These are phyloP conservation scores for Eupithecia abbreviata DNA, from an alignment of 2,888 invertebrate species.

Conservation along the genomic window DNA sequence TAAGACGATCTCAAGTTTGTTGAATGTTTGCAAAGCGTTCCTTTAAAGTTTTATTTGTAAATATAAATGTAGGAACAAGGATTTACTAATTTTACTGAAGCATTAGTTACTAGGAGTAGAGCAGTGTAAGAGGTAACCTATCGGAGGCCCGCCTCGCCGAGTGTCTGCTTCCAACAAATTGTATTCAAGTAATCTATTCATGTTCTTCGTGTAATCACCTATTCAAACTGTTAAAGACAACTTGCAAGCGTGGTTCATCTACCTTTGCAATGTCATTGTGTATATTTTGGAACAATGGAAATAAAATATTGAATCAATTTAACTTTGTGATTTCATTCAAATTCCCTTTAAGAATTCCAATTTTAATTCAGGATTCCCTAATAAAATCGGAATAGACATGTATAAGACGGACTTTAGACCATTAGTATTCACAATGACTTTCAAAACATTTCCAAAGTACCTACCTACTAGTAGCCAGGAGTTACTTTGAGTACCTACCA, in stretches of 20 bases:
- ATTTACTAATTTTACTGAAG: constrained; percentile 78
- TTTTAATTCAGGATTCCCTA: neutral
- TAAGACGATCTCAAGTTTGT: constrained; percentile 84
- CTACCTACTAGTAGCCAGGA: neutral
- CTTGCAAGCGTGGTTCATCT: constrained; percentile 73
- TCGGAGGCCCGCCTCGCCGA: constrained; percentile 64
- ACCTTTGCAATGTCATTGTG: constrained; percentile 80
- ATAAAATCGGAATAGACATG: neutral
- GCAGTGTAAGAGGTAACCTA: constrained; percentile 49
- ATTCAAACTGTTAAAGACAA: constrained; percentile 77
- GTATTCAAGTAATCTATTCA: constrained; percentile 76
- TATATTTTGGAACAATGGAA: constrained; percentile 83
- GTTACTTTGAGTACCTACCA: neutral
- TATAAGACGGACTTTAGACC: neutral
- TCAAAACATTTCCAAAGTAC: neutral
- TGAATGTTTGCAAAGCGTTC: constrained; percentile 84
- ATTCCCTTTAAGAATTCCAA: neutral
- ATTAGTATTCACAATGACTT: neutral
- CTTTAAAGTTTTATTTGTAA: constrained; percentile 84
- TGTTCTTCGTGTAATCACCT: constrained; percentile 81
- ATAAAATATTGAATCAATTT: constrained; percentile 81
- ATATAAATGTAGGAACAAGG: constrained; percentile 81
- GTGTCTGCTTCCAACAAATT: constrained; percentile 63
- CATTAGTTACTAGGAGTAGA: constrained; percentile 62
- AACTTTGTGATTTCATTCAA: constrained; percentile 49